Evolutionary conservation across 2,113 vertebrate genomes (phyloP), one percentile per base, ranked within the genome.

Genomic region (Dipodomys stephensi): DNA sequence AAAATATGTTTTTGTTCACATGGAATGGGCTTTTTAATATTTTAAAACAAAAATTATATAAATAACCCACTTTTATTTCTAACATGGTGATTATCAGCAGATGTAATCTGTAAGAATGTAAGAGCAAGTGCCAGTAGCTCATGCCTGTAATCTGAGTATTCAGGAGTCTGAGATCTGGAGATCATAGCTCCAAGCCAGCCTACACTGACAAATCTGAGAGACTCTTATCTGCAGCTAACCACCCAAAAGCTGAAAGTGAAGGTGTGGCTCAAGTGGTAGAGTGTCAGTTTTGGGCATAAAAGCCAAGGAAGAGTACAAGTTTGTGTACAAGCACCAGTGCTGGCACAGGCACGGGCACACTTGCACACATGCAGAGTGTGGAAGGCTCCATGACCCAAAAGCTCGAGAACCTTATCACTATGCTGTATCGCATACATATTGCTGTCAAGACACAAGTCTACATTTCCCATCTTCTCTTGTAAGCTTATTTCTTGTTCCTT

Each of bases 11-110:
- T 87, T 30, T 57, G 44, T 25, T 76, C 88, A 62, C 7, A 82
- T 68, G 53, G 18, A 79, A 35, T 92, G 20, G 32, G n/a, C 44
- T 68, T 49, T 64, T 46, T 30, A 27, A 18, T 84, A 91, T 86
- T 93, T 89, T 82, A 79, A 86, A 76, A 15, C 22, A 74, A 83
- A 85, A 27, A 30, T 68, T 39, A 53, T 80, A 71, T 80, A 25
- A 90, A 74, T 18, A 35, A 77, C 74, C 3, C 25, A 6, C 49
- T 64, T 92, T 80, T 39, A 64, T 25, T 81, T 92, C 28, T 67
- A 84, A 68, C 30, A 65, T 68, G 69, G 35, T 64, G 78, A 68
- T 68, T 93, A 64, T 77, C 67, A 82, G 88, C 3, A 53, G 57
- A 71, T 13, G 10, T 19, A 68, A 68, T 4, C 1, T 19, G 39